Base-by-base conservation (phyloP, 2,888 invertebrate genomes). In the Cryptocephalus moraei region DNA sequence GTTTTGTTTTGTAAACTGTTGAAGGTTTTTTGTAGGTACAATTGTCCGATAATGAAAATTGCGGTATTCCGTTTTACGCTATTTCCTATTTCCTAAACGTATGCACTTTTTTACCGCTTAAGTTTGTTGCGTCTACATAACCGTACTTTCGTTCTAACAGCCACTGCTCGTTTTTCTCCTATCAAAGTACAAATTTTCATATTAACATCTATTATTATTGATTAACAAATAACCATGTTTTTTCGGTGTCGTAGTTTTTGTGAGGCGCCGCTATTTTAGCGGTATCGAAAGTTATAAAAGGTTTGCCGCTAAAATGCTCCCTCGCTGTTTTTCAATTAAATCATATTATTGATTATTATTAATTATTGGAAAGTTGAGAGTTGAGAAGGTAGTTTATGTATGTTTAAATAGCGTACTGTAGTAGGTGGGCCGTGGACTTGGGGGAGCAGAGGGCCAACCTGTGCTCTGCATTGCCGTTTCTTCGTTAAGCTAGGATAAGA, bases 341-440 rank as follows among this genome's bases (percentile, higher is more conserved):
- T 43, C 11, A 31, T 32, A 42, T 42, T 42, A 40, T n/a, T 22
- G 12, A 40, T 32, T 40, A 42, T 42, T 42, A 42, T 42, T 42
- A 34, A 65, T 63, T 70, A 69, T 68, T 68, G 68, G 68, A 66
- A 69, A 67, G 69, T 69, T 68, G 65, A 56, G 63, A 61, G 63
- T 65, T 66, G 64, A 65, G 66, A 68, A 67, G 67, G 68, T 68
- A 69, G 68, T 70, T 69, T 68, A 70, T 66, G 69, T 69, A 67
- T 67, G 69, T 68, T 69, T 67, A 68, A 22, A 22, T 69, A 69
- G 69, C 57, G 69, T 70, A 70, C 69, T 70, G 69, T 70, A 70
- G 70, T 70, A 68, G 68, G 61, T 59, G 56, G 48, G 40, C 31
- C 36, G 47, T 46, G 31, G 36, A 48, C 55, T 62, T 59, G 46